These are phyloP conservation scores for Herminia tarsipennalis DNA, from an alignment of 2,888 invertebrate species.

Conservation along the genomic window DNA sequence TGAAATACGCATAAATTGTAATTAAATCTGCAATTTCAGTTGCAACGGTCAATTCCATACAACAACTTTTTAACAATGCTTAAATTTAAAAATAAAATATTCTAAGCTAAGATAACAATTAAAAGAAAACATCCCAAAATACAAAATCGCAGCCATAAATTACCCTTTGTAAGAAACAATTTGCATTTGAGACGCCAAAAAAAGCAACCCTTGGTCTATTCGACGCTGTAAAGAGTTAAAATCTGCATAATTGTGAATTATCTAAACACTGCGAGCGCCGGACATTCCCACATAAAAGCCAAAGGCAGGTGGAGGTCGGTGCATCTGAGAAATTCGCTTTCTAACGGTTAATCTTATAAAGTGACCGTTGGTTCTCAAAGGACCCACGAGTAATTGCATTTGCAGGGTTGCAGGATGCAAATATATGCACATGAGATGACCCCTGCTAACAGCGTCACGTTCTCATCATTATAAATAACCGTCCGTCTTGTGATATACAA, in stretches of 20 bases:
- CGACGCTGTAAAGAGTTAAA: slow-evolving; percentile 42
- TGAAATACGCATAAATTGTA: slow-evolving; percentile 18
- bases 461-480: slow-evolving; percentile 28
- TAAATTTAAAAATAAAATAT: slow-evolving; percentile 16
- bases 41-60: slow-evolving; percentile 27
- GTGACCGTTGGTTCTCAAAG: slow-evolving; percentile 59
- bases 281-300: slow-evolving; percentile 60
- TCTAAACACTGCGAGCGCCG: slow-evolving; percentile 53
- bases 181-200: slow-evolving; percentile 45
- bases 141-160: slow-evolving; percentile 54
- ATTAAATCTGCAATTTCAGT: slow-evolving; percentile 12
- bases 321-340: slow-evolving; percentile 54
- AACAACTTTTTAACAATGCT: slow-evolving; percentile 12
- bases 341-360: slow-evolving; percentile 64
- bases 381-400: slow-evolving; percentile 47
- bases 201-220: slow-evolving; percentile 39
- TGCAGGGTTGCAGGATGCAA: slow-evolving; percentile 65
- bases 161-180: slow-evolving; percentile 35
- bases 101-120: slow-evolving; percentile 19
- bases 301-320: slow-evolving; percentile 67
- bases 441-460: slow-evolving; percentile 46
- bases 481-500: slow-evolving; percentile 23
- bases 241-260: slow-evolving; percentile 78
- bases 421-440: slow-evolving; percentile 60
- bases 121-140: slow-evolving; percentile 37